These are phyloP conservation scores for Dolichallabes microphthalmus DNA, from an alignment of 2,113 vertebrate genomes.

Conservation along the genomic window DNA sequence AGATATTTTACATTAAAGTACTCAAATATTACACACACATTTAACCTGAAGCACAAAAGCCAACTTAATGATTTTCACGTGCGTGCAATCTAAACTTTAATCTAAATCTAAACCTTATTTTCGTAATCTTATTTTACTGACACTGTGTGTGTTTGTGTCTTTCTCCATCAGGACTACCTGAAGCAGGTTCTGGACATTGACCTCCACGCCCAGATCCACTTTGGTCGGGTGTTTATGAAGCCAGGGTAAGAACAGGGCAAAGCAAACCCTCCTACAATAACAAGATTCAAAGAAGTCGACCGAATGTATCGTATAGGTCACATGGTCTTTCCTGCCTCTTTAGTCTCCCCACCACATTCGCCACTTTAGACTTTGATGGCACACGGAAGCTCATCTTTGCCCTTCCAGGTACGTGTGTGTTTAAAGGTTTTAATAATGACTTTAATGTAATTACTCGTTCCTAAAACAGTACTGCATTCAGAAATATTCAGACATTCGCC, in stretches of 20 bases:
- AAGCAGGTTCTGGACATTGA: constrained; percentile 99
- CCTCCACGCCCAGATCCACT: constrained; percentile 98
- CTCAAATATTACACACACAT: not conserved
- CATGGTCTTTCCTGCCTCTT: constrained; percentile 38
- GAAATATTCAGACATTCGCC: not conserved
- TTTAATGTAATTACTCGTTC: not conserved
- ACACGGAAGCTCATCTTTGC: constrained; percentile 98
- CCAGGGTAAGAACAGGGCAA: constrained; percentile 82
- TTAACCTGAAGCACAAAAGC: not conserved
- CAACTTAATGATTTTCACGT: not conserved
- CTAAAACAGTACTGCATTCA: not conserved
- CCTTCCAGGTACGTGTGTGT: constrained; percentile 83
- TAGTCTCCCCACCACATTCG: constrained; percentile 97
- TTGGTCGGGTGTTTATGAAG: constrained; percentile 99
- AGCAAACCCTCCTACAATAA: not conserved
- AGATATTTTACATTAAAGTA: not conserved
- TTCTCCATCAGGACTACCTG: constrained; percentile 87
- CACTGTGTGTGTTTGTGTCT: not conserved
- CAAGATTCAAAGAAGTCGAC: not conserved
- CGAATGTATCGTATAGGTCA: not conserved
- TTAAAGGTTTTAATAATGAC: not conserved
- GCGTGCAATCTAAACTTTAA: too few species aligned
- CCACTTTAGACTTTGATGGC: constrained; percentile 93
- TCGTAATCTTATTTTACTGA: too few species aligned
- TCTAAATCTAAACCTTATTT: too few species aligned